phyloP scores from a whole-genome alignment of 2,113 vertebrate species.

The Acanthochromis polyacanthus region DNA sequence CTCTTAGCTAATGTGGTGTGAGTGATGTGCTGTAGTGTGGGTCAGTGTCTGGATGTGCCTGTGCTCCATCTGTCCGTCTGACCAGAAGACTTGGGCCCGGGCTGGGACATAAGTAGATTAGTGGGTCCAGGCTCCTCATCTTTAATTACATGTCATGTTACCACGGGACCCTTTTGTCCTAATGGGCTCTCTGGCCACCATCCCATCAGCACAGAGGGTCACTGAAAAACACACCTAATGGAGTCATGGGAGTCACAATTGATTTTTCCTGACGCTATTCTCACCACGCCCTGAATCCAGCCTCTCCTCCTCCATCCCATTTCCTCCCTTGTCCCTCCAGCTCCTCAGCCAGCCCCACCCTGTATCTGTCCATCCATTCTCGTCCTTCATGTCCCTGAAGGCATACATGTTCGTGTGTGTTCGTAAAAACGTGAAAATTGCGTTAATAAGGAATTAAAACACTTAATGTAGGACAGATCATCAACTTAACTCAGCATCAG shows the following conservation, averaged over 20 bases:
- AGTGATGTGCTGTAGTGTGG: constrained; percentile 13
- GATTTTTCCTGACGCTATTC: constrained; percentile 80
- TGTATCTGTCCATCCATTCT: constrained; percentile 47
- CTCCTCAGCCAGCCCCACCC: constrained; percentile 64
- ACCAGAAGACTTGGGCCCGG: constrained; percentile 26
- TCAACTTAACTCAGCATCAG: neutral
- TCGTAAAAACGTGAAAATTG: neutral
- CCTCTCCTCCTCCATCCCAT: constrained; percentile 51
- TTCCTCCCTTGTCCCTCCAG: constrained; percentile 43
- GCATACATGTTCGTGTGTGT: neutral
- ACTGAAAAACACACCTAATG: constrained; percentile 80
- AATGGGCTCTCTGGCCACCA: constrained; percentile 80
- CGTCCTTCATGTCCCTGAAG: constrained; percentile 2
- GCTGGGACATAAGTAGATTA: constrained; percentile 68
- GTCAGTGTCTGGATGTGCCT: constrained; percentile 7
- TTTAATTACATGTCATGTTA: constrained; percentile 81
- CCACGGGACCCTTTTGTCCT: constrained; percentile 63
- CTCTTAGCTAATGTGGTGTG: neutral
- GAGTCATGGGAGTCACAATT: constrained; percentile 79
- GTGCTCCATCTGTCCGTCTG: constrained; percentile 33
- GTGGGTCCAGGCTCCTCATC: constrained; percentile 65
- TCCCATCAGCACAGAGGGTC: constrained; percentile 69
- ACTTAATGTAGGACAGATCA: neutral
- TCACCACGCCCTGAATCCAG: constrained; percentile 49
- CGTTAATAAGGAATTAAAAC: neutral